These are phyloP conservation scores for Euplexia lucipara DNA, from an alignment of 2,888 invertebrate species.

Conservation along the genomic window DNA sequence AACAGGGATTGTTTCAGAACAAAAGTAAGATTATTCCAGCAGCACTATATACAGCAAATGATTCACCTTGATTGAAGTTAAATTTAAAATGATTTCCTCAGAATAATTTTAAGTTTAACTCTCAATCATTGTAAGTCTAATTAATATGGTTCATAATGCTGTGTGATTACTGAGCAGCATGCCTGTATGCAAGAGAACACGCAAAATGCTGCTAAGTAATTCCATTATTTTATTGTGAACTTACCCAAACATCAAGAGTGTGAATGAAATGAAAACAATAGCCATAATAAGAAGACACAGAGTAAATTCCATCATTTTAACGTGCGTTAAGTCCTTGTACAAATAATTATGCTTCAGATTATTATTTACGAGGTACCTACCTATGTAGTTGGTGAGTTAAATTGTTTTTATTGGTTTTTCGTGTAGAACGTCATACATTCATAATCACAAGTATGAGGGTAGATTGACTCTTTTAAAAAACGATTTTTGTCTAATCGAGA, in stretches of 20 bases:
- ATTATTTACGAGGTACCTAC: background rate
- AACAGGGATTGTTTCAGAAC: background rate
- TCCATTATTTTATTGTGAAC: slow-evolving; percentile 35
- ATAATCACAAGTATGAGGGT: background rate
- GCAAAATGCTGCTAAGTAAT: background rate
- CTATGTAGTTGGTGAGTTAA: background rate
- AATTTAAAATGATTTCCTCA: no score
- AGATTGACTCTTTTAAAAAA: background rate
- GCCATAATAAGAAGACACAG: slow-evolving; percentile 60
- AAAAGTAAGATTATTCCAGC: background rate
- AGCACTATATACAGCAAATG: no score
- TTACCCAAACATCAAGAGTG: slow-evolving; percentile 65
- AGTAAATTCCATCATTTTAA: slow-evolving; percentile 64
- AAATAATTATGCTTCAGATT: slow-evolving; percentile 6
- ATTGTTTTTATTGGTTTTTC: slow-evolving; percentile 35
- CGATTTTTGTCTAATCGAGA: background rate
- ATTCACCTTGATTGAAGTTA: no score
- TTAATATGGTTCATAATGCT: background rate
- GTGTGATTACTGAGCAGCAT: background rate
- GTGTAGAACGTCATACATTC: slow-evolving; percentile 5
- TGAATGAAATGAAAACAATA: slow-evolving; percentile 50
- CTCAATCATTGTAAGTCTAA: no score
- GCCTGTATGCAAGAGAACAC: background rate
- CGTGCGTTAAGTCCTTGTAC: background rate
- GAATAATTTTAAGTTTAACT: no score